Percentiles rank a stretch among this genome's conserved stretches.
Conservation (phyloP, 2,888 invertebrate species). For the Cheilosia grossa region DNA sequence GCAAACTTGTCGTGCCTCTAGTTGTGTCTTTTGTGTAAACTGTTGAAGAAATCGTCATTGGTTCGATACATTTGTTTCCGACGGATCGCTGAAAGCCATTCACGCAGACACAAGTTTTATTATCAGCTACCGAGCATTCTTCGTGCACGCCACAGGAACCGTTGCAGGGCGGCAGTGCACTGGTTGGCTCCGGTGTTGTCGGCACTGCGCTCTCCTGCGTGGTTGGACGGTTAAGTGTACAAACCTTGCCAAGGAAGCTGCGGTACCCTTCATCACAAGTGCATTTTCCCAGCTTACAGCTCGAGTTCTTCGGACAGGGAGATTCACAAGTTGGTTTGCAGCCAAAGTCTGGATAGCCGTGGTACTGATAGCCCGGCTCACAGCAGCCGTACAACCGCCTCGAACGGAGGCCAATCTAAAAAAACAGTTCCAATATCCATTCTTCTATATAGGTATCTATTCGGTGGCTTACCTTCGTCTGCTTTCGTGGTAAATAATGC, state of each 20-base stretch:
- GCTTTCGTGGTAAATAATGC: conserved; percentile 8
- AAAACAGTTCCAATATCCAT: not conserved
- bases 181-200: not conserved
- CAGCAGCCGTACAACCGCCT: conserved; percentile 49
- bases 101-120: conserved; percentile 31
- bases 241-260: not conserved
- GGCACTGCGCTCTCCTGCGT: conserved; percentile 51
- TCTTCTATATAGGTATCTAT: not conserved
- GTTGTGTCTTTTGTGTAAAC: conserved; percentile 75
- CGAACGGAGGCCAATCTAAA: conserved; percentile 20
- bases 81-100: conserved; percentile 24
- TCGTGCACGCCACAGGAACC: conserved; percentile 28
- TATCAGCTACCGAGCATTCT: conserved; percentile 5
- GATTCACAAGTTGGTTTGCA: conserved; percentile 64
- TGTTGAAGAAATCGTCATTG: conserved; percentile 16
- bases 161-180: conserved; percentile 10
- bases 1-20: not conserved
- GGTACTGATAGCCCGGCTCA: conserved; percentile 27
- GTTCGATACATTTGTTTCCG: not conserved
- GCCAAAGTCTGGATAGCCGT: not conserved
- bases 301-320: conserved; percentile 72
- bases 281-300: conserved; percentile 71
- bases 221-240: conserved; percentile 75
- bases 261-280: conserved; percentile 60
- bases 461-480: conserved; percentile 23